Conservation (phyloP, 2,113 vertebrate genomes). For the Poeciliopsis prolifica region DNA sequence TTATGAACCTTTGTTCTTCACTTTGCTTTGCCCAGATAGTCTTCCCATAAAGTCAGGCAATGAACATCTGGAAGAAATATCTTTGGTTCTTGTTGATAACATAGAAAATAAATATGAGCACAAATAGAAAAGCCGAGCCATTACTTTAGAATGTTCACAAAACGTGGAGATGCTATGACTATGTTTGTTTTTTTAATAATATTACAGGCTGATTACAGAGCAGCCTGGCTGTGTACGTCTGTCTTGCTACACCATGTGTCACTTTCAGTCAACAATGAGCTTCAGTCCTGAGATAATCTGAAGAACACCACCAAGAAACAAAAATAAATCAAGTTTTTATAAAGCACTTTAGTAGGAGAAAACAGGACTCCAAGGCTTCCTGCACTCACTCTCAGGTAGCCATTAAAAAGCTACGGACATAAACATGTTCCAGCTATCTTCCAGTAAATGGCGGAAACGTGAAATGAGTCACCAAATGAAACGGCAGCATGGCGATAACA, state of each 20-base stretch:
- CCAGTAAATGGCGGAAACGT: constrained; percentile 71
- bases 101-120: constrained; percentile 1
- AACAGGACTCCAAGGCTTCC: constrained; percentile 47
- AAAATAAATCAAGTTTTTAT: constrained; percentile 60
- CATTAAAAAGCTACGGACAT: constrained; percentile 66
- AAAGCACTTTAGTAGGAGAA: constrained; percentile 46
- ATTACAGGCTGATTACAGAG: neutral
- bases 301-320: constrained; percentile 22
- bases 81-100: constrained; percentile 3
- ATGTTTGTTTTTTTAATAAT: constrained; percentile 3
- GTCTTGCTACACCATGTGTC: constrained; percentile 25
- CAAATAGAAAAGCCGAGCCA: neutral
- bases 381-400: constrained; percentile 63
- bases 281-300: constrained; percentile 1
- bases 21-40: neutral
- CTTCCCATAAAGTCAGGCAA: constrained; percentile 1
- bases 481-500: constrained; percentile 45
- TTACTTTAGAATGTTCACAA: constrained; percentile 14
- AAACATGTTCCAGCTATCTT: constrained; percentile 70
- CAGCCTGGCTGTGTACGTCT: constrained; percentile 3
- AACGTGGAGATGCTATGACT: neutral
- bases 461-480: constrained; percentile 60
- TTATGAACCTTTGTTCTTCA: neutral
- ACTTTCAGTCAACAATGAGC: constrained; percentile 18
- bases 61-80: constrained; percentile 22